Evolutionary conservation across 2,113 vertebrate genomes (phyloP), one percentile per base, ranked within the genome.

Genomic region (Tamias sibiricus): DNA sequence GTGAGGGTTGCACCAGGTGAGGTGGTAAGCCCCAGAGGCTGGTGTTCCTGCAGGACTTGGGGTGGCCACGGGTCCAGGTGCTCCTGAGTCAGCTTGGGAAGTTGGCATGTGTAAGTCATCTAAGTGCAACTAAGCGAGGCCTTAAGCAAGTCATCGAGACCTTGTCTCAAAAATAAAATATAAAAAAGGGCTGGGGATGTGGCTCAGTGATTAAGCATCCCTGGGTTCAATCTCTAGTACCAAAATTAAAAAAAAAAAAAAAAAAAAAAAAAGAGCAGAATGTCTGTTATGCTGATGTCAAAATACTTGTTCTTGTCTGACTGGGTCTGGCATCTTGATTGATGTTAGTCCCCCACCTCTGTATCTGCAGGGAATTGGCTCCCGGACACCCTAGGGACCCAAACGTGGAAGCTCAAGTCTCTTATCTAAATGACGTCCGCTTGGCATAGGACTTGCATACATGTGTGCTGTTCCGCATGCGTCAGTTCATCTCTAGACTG

Each of bases 211-310:
- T 20, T 22, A 17, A 57, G 54, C 6, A 17, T 17, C 20, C 30
- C 32, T 35, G 64, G 32, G 64, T 68, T 68, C 64, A 35, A 68
- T 32, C 32, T 13, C 12, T 13, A 68, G 32, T 20, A 57, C 54
- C 54, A 24, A 64, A 64, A 30, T 13, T 16, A 68, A 68, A 14
- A 7, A 66, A 66, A 32, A 14, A 66, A 28, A 62, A 62, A 62
- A 28, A 62, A 11, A 26, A 8, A 32, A 42, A 71, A 6, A 24
- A 30, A 22, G 20, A 64, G 66, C 24, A 19, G 54, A 28, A 8
- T 13, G 2, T 28, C 6, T 2, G 20, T 30, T 37, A 17, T 0
- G 2, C 40, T n/a, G 6, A 2, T 8, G 11, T 11, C 5, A 10
- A 8, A 19, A 76, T 1, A 4, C 49, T 8, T 19, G 0, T 3